Evolutionary conservation across 1,140 invertebrate genomes (phyloP), one percentile per base, ranked within the genome.

Genomic region (Scaptomyza pallida): DNA sequence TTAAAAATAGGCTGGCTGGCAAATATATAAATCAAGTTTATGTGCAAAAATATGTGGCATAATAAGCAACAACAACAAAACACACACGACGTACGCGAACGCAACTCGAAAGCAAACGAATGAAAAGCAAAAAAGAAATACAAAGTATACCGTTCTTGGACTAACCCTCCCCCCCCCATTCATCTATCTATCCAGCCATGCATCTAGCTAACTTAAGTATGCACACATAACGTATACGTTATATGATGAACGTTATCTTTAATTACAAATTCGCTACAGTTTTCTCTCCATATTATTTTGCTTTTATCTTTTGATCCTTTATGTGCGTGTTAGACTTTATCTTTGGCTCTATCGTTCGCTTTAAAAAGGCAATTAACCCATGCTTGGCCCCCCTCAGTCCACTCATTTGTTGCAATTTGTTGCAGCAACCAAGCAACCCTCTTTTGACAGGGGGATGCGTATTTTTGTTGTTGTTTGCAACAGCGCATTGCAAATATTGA

Each of bases 1-100:
- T 30, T 30, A 65, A 75, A 81, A 78, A 86, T 86, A 75, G 69
- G n/a, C n/a, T n/a, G n/a, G n/a, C n/a, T n/a, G n/a, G 45, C 67
- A 68, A 47, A 57, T 1, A 65, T 65, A 86, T 86, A 86, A 86
- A 86, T 86, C 82, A 86, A 88, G 78, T 88, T 88, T 75, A 88
- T 88, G 81, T 61, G 70, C 23, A 21, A 63, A 65, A 21, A 63
- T 65, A 54, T 65, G n/a, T n/a, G 33, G 55, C 45, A 16, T 35
- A 54, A 52, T 3, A 2, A n/a, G 19, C 12, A 13, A 5, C 19
- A 52, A 63, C 5, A 45, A 26, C 19, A 35, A 41, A 10, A 74
- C 44, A 70, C 44, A 74, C 54, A n/a, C n/a, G n/a, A n/a, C n/a
- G n/a, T n/a, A n/a, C n/a, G n/a, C n/a, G n/a, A n/a, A n/a, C n/a